A percentile compares a stretch with the other conserved stretches of the same genome.
Conservation (phyloP, 1,140 invertebrate genomes). For the Colletes latitarsis region DNA sequence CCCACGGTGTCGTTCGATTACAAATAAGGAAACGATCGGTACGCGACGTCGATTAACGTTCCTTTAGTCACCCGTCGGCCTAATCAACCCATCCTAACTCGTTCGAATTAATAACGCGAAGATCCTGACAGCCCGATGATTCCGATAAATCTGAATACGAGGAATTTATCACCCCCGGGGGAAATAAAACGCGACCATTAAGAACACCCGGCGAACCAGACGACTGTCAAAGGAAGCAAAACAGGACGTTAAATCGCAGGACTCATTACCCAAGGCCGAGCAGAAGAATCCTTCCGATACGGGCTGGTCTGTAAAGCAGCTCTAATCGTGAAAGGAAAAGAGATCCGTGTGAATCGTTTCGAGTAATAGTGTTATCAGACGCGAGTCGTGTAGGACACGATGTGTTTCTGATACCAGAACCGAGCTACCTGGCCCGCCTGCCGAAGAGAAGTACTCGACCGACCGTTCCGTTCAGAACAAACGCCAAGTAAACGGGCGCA, state of each 20-base stretch:
- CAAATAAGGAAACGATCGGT: conserved; percentile 34
- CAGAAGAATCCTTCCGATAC: conserved; percentile 31
- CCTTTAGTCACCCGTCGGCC: conserved; percentile 60
- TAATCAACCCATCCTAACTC: conserved; percentile 3
- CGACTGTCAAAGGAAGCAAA: no score
- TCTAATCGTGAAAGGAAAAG: conserved; percentile 51
- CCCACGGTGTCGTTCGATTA: conserved; percentile 32
- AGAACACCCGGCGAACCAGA: background rate
- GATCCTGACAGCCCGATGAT: background rate
- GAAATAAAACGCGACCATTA: background rate
- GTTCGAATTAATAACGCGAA: background rate
- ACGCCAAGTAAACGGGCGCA: background rate
- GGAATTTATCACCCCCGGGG: background rate
- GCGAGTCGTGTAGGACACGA: conserved; percentile 75
- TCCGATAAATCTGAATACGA: background rate
- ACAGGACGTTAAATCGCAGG: conserved; percentile 30
- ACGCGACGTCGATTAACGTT: background rate
- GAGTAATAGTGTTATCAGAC: conserved; percentile 76
- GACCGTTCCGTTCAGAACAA: conserved; percentile 48
- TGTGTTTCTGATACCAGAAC: conserved; percentile 75
- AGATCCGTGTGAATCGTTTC: conserved; percentile 65
- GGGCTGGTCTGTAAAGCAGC: conserved; percentile 25
- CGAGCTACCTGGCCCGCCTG: conserved; percentile 65
- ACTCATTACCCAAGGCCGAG: conserved; percentile 28
- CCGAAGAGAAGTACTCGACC: conserved; percentile 57